Evolutionary conservation across 2,797 vertebrate genomes (phyloP).

Genomic region (Smutsia gigantea): DNA sequence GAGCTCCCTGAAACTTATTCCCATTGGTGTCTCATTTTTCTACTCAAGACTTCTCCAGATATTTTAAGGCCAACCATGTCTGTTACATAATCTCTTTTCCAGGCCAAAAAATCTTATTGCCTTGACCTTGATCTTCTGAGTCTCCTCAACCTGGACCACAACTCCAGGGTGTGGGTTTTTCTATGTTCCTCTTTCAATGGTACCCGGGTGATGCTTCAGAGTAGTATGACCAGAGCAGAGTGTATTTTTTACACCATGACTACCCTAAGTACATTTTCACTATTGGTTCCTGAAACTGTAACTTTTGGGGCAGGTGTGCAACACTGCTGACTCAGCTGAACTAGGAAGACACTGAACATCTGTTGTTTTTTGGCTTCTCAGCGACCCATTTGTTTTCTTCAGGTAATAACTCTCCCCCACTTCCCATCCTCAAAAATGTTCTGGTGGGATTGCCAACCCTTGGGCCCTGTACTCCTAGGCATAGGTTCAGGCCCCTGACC

Average conservation of each 20-base stretch:
- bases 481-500: not conserved
- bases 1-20: not conserved
- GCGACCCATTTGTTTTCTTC: not conserved
- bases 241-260: not conserved
- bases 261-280: not conserved
- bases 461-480: not conserved
- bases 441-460: not conserved
- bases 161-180: not conserved
- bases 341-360: not conserved
- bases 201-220: not conserved
- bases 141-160: not conserved
- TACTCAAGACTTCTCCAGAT: slow-evolving; percentile 13
- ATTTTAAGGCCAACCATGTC: not conserved
- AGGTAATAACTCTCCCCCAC: not conserved
- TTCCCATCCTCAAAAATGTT: not conserved
- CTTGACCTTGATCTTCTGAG: not conserved
- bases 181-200: not conserved
- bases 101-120: not conserved
- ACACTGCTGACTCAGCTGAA: not conserved
- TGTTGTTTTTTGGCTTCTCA: slow-evolving; percentile 15
- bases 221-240: not conserved
- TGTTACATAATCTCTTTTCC: not conserved
- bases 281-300: slow-evolving; percentile 1
- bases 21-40: not conserved
- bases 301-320: not conserved